phyloP scores from a whole-genome alignment of 1,140 invertebrate species.

The Bradysia coprophila region DNA sequence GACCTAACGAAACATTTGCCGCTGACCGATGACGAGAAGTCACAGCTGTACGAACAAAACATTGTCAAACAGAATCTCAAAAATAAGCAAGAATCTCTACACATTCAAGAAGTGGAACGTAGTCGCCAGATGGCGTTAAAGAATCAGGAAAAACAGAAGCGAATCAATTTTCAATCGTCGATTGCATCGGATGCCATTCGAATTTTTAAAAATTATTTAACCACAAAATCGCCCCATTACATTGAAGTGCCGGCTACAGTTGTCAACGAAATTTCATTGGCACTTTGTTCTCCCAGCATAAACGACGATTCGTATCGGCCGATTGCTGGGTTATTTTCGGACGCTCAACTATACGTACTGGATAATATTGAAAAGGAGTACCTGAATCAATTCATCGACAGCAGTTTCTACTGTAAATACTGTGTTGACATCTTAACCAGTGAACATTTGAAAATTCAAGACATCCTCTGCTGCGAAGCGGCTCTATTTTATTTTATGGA shows the following conservation, averaged over 20 bases:
- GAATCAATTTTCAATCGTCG: slow-evolving; percentile 6
- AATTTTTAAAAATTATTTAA: slow-evolving; percentile 32
- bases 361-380: slow-evolving; percentile 40
- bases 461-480: slow-evolving; percentile 78
- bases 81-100: neutral
- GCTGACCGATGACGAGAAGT: slow-evolving; percentile 22
- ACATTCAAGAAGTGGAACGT: neutral
- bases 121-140: neutral
- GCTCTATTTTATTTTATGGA: slow-evolving; percentile 88
- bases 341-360: slow-evolving; percentile 44
- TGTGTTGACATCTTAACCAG: slow-evolving; percentile 74
- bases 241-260: slow-evolving; percentile 25
- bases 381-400: slow-evolving; percentile 47
- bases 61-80: slow-evolving; percentile 8
- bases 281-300: slow-evolving; percentile 17
- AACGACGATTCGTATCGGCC: slow-evolving; percentile 7
- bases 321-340: slow-evolving; percentile 29
- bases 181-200: slow-evolving; percentile 26
- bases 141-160: neutral
- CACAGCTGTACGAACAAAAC: slow-evolving; percentile 20
- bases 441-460: slow-evolving; percentile 54
- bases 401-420: slow-evolving; percentile 73
- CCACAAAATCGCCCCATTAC: slow-evolving; percentile 22
- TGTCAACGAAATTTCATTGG: slow-evolving; percentile 24
- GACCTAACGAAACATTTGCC: slow-evolving; percentile 6